Evolutionary conservation across 2,797 vertebrate genomes (phyloP), one percentile per base, ranked within the genome.

Genomic region (Acropternis orthonyx): DNA sequence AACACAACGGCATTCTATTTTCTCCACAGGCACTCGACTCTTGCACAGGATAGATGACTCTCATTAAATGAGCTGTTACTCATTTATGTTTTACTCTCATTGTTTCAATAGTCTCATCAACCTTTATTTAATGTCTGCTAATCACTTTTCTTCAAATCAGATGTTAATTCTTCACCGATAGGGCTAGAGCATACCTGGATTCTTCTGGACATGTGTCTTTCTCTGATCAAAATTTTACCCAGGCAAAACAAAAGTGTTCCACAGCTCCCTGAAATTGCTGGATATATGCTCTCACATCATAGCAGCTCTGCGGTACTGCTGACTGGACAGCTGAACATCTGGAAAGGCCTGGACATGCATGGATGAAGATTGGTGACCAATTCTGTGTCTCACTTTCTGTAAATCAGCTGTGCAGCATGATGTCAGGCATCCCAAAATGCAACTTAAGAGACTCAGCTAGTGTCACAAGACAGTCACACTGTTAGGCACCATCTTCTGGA

Each of bases 251-350:
- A 63, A 87, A 63, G 44, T 24, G 56, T 88, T 83, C 72, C 67
- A 82, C 61, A 85, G 68, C 41, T 95, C 76, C 32, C 61, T 23
- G 20, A 83, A 54, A 68, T 16, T 59, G 39, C 68, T 89, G 62
- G 65, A 56, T 94, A 93, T 67, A 88, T 32, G 82, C 68, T 71
- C 30, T 83, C 44, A 83, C 2, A 0, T 72, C 85, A 74, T 2
- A 62, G 85, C 75, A 92, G 87, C 76, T 92, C 71, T 66, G 63
- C 32, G 44, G 59, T 34, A 55, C 8, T 88, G 75, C 91, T 93
- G 89, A 92, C 79, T 83, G 82, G 85, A 69, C 91, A 78, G 62
- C 27, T 49, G 76, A 96, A 95, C 88, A 95, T 83, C 91, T 95
- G 96, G 82, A 85, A 88, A 46, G 61, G 85, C 58, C 82, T 71